These are phyloP conservation scores for Paelopatides confundens DNA, from an alignment of 53 echinoderm and acorn worm genomes.

Conservation along the genomic window DNA sequence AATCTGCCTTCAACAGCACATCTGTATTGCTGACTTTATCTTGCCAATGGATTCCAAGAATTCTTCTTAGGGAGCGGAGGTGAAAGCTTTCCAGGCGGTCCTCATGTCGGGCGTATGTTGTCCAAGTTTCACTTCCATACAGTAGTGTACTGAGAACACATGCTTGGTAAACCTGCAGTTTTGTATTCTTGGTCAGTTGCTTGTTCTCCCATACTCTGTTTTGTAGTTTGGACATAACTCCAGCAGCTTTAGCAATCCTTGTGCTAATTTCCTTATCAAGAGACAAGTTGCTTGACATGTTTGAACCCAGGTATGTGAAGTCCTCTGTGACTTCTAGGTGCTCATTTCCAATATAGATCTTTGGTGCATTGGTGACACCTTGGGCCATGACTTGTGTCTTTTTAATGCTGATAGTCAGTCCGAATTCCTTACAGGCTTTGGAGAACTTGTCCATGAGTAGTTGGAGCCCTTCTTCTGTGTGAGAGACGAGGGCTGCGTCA, in stretches of 20 bases:
- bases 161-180: constrained; percentile 47
- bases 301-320: constrained; percentile 50
- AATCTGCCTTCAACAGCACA: constrained; percentile 6
- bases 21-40: constrained; percentile 48
- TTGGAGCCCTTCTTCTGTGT: constrained; percentile 55
- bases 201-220: constrained; percentile 44
- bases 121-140: constrained; percentile 38
- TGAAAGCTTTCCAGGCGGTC: constrained; percentile 9
- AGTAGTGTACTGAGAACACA: constrained; percentile 58
- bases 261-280: constrained; percentile 42
- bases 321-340: constrained; percentile 4
- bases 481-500: constrained; percentile 54
- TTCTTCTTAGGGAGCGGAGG: neutral
- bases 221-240: constrained; percentile 3
- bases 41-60: constrained; percentile 50
- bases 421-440: constrained; percentile 65
- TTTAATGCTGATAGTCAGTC: constrained; percentile 77
- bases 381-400: constrained; percentile 63
- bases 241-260: constrained; percentile 50
- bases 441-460: constrained; percentile 52
- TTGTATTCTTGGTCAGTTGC: constrained; percentile 44
- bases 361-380: neutral
- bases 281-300: constrained; percentile 33
- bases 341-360: constrained; percentile 23
- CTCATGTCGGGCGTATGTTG: neutral